Conservation (phyloP, 2,113 vertebrate genomes). For the Platycercus adscitus region DNA sequence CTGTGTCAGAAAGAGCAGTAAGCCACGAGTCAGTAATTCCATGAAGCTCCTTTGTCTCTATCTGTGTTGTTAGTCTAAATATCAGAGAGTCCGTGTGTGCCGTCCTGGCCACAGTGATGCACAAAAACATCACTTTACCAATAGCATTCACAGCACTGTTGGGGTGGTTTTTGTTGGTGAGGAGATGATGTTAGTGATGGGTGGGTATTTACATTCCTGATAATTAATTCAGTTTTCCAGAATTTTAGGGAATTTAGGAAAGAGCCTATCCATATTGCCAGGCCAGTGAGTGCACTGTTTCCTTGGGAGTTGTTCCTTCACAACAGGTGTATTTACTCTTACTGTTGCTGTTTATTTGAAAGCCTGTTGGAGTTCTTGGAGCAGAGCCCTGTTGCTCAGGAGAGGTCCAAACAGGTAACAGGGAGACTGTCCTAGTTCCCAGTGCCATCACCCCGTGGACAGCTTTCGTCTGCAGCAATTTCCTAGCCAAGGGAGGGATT, state of each 20-base stretch:
- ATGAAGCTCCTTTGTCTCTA: neutral
- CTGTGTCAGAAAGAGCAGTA: neutral
- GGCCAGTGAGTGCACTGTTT: neutral
- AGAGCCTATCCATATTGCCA: neutral
- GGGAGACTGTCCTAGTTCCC: neutral
- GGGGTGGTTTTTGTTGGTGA: neutral
- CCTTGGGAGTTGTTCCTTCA: neutral
- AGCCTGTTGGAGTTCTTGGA: neutral
- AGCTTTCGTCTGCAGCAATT: neutral
- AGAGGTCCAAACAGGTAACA: neutral
- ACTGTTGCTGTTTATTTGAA: neutral
- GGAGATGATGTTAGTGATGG: neutral
- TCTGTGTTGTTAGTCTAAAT: neutral
- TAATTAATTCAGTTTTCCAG: neutral
- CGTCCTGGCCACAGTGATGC: rapidly evolving
- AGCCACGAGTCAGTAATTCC: neutral
- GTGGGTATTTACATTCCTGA: neutral
- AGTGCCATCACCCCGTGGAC: neutral
- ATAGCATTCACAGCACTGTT: neutral
- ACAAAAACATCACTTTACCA: neutral
- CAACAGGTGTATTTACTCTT: neutral
- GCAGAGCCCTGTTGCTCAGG: neutral
- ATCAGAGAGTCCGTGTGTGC: rapidly evolving
- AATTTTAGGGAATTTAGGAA: neutral
- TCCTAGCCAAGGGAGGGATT: neutral